These are phyloP conservation scores for Archilochus colubris DNA, from an alignment of 2,113 vertebrate species.

Conservation along the genomic window DNA sequence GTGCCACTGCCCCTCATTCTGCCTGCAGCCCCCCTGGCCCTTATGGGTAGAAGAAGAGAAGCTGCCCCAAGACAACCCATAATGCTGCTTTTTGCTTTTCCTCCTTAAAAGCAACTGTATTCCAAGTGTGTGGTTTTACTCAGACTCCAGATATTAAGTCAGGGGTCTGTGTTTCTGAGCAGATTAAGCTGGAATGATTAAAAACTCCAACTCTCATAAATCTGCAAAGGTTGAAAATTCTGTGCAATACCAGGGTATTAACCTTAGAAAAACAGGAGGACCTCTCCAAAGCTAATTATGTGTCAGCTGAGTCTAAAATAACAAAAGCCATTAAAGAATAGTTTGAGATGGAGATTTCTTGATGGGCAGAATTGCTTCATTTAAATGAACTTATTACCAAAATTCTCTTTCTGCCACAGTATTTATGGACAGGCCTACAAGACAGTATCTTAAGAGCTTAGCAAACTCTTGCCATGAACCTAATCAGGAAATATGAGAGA, in stretches of 20 bases:
- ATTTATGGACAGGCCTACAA: neutral
- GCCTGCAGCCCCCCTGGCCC: fast-evolving
- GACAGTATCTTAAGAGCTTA: neutral
- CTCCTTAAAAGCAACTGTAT: neutral
- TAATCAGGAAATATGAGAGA: constrained; percentile 10
- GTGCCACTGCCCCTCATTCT: neutral
- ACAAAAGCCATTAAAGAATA: constrained; percentile 16
- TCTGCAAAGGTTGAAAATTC: constrained; percentile 17
- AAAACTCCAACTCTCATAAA: neutral
- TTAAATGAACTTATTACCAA: constrained; percentile 10
- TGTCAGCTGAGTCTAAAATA: neutral
- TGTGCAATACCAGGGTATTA: neutral
- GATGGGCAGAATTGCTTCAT: constrained; percentile 21
- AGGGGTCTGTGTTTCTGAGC: neutral
- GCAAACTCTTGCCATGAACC: constrained; percentile 2
- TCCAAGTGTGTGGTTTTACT: neutral
- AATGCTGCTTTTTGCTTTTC: neutral
- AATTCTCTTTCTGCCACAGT: neutral
- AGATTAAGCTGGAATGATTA: constrained; percentile 15
- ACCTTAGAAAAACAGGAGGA: neutral
- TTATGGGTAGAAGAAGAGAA: neutral
- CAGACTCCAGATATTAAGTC: neutral
- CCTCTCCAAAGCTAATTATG: constrained; percentile 38
- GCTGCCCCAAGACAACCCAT: neutral
- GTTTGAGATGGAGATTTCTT: neutral